Evolutionary conservation across 2,113 vertebrate species (phyloP).

Genomic region (Camelus dromedarius): DNA sequence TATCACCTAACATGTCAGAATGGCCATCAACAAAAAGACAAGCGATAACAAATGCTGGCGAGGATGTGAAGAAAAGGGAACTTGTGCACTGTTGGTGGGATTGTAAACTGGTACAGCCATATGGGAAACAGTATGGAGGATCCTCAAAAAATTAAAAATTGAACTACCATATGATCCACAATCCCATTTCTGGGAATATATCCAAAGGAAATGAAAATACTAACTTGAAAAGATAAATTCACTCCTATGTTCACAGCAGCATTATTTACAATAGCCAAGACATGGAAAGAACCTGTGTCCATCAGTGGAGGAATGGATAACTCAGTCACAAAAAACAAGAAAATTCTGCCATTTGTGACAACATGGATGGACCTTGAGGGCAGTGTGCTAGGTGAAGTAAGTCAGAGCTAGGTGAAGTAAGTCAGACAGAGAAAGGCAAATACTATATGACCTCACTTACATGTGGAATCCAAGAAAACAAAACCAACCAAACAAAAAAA

Average conservation of each 20-base stretch:
- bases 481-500: neutral
- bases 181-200: neutral
- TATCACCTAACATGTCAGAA: neutral
- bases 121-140: neutral
- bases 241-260: neutral
- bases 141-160: neutral
- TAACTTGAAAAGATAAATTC: neutral
- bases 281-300: neutral
- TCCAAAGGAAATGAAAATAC: neutral
- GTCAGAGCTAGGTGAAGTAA: neutral
- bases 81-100: neutral
- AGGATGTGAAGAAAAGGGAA: neutral
- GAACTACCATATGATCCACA: neutral
- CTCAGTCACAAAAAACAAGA: neutral
- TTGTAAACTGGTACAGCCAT: neutral
- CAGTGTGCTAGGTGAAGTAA: neutral
- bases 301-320: neutral
- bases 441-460: neutral
- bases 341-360: neutral
- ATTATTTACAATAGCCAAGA: neutral
- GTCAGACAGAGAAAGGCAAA: neutral
- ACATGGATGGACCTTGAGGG: neutral
- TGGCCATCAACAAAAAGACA: neutral
- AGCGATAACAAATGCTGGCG: neutral
- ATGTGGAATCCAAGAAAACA: neutral